phyloP scores from a whole-genome alignment of 2,888 invertebrate genomes.

The Lithophane ornitopus region DNA sequence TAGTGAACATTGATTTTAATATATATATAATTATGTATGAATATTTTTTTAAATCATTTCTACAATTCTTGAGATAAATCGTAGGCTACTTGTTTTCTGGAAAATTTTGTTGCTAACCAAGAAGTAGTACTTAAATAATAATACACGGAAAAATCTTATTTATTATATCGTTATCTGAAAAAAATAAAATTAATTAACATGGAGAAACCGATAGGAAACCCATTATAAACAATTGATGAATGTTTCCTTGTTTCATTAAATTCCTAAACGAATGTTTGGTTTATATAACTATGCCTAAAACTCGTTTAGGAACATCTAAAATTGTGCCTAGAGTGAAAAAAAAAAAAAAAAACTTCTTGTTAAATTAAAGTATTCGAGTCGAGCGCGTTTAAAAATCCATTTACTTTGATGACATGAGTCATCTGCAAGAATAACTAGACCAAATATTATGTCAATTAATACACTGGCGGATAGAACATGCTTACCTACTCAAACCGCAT shows the following conservation, averaged over 20 bases:
- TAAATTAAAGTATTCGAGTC: not conserved
- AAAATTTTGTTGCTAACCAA: slow-evolving; percentile 10
- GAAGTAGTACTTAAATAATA: not conserved
- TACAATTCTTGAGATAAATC: not conserved
- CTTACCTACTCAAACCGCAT: not conserved
- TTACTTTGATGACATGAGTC: not conserved
- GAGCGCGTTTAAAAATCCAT: not conserved
- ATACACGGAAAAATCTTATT: not conserved
- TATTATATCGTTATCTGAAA: not conserved
- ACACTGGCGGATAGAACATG: not conserved
- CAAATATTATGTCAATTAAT: not conserved
- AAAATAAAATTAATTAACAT: not conserved
- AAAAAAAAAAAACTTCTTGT: not conserved
- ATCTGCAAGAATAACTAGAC: not conserved
- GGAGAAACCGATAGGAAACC: not conserved
- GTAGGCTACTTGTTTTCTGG: not conserved
- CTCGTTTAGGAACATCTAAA: not conserved
- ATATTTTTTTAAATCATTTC: slow-evolving; percentile 2
- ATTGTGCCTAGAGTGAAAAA: not conserved
- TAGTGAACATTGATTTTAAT: slow-evolving; percentile 13
- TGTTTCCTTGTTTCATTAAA: slow-evolving; percentile 4
- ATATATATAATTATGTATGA: too few species aligned
- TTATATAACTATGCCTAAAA: not conserved
- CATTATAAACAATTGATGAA: not conserved
- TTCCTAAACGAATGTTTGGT: not conserved